Base-by-base conservation (phyloP, 2,888 invertebrate species). In the Melanostoma mellinum region DNA sequence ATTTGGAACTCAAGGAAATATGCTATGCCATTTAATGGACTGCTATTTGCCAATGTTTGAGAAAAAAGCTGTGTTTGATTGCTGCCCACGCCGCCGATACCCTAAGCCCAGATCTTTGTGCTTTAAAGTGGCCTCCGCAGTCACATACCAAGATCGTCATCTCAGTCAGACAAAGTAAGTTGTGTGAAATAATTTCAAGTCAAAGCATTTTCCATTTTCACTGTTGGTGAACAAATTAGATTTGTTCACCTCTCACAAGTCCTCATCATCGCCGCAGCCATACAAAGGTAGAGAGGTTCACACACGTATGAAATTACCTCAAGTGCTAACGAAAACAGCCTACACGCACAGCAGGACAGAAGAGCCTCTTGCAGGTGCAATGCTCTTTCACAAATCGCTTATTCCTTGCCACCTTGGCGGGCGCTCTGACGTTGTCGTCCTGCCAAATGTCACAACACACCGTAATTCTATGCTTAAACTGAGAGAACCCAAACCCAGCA, bases 361-460 rank as follows among this genome's bases (percentile, higher is more conserved):
- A 71, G 71, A 46, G 55, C 61, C 40, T 8, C 46, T 52, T 40
- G 79, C 53, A 56, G 69, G 68, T 74, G 63, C 61, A 69, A 74
- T 65, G 46, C 42, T 56, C 58, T 53, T n/a, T 63, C 55, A 42
- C 40, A 44, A 61, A 72, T 67, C 48, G 63, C 65, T 72, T 60
- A 44, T 32, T 48, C 61, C 61, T 69, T 79, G 55, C 67, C 74
- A 79, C 63, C 65, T 65, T 67, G 30, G 63, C 67, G 33, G 30
- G 63, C 67, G 33, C 48, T 61, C 36, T 48, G 46, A 48, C 61
- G 52, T 69, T 61, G 56, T 61, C 67, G 58, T 77, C 77, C 81
- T 82, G 72, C 77, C 69, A 73, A 82, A 82, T 82, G 82, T 82
- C 82, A 82, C 82, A 78, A 82, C 68, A 20, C 20, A 82, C 69